These are phyloP conservation scores for Lepidocyrtinus sp. DNA, from an alignment of 2,888 invertebrate genomes.

Conservation along the genomic window DNA sequence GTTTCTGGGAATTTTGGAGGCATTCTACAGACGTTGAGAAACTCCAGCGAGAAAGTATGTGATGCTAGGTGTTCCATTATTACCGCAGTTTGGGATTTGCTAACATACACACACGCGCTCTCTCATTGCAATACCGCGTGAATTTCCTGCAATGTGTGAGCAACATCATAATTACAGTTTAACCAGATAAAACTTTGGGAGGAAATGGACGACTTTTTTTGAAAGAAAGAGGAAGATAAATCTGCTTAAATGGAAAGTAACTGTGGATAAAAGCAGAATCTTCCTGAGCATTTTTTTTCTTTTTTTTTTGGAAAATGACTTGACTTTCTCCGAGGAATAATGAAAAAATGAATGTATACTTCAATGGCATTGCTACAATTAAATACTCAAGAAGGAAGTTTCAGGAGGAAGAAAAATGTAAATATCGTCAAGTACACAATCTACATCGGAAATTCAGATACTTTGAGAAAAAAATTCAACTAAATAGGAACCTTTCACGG, in stretches of 20 bases:
- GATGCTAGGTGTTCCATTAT: not conserved
- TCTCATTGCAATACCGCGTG: too few species aligned
- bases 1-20: not conserved
- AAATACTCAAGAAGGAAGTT: conserved; percentile 4
- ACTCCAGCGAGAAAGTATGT: not conserved
- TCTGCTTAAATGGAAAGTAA: too few species aligned
- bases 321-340: conserved; percentile 45
- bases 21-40: not conserved
- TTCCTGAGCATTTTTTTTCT: conserved; percentile 7
- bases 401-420: not conserved
- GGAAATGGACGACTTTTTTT: not conserved
- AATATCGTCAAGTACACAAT: too few species aligned
- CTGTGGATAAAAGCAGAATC: not conserved
- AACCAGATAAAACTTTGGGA: not conserved
- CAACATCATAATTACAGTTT: not conserved
- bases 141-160: not conserved
- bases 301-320: conserved; percentile 50
- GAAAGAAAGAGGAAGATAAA: too few species aligned
- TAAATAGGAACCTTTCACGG: too few species aligned
- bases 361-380: conserved; percentile 39
- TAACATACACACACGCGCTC: not conserved
- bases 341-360: conserved; percentile 62
- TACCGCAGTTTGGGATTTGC: not conserved
- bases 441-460: too few species aligned
- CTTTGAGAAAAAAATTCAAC: too few species aligned